Evolutionary conservation across 2,797 vertebrate species (phyloP).

Genomic region (Sparus aurata): DNA sequence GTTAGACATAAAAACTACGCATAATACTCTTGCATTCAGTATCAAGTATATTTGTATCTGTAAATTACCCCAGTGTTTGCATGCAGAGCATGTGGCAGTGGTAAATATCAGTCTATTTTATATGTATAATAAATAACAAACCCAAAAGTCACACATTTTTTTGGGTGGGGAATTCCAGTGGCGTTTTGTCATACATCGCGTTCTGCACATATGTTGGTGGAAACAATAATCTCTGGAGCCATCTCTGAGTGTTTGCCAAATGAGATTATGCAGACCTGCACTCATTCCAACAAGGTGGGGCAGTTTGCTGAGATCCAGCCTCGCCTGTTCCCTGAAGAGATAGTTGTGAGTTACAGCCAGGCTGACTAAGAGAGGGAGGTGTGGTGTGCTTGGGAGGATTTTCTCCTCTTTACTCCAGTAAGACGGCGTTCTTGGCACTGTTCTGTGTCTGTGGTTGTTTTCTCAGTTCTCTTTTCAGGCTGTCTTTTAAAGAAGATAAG

Average conservation of each 20-base stretch:
- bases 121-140: constrained; percentile 4
- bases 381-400: constrained; percentile 71
- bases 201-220: constrained; percentile 33
- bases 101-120: constrained; percentile 1
- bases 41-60: background rate
- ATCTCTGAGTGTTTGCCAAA: constrained; percentile 54
- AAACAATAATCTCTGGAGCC: constrained; percentile 45
- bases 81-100: constrained; percentile 1
- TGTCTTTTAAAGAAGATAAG: constrained; percentile 61
- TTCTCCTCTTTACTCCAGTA: constrained; percentile 71
- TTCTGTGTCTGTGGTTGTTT: constrained; percentile 52
- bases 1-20: background rate
- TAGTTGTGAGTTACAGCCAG: constrained; percentile 49
- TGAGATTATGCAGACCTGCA: constrained; percentile 65
- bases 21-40: background rate
- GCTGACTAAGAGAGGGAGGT: constrained; percentile 63
- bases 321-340: constrained; percentile 73
- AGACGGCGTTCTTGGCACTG: constrained; percentile 65
- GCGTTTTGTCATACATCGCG: constrained; percentile 15
- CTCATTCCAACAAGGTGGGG: constrained; percentile 77
- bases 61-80: background rate
- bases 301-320: constrained; percentile 69
- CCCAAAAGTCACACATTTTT: background rate
- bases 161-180: constrained; percentile 40
- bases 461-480: constrained; percentile 39